Percentiles rank a stretch among this genome's conserved stretches.
These are phyloP conservation scores for Listronotus bonariensis DNA, from an alignment of 1,140 invertebrate genomes.

Conservation along the genomic window DNA sequence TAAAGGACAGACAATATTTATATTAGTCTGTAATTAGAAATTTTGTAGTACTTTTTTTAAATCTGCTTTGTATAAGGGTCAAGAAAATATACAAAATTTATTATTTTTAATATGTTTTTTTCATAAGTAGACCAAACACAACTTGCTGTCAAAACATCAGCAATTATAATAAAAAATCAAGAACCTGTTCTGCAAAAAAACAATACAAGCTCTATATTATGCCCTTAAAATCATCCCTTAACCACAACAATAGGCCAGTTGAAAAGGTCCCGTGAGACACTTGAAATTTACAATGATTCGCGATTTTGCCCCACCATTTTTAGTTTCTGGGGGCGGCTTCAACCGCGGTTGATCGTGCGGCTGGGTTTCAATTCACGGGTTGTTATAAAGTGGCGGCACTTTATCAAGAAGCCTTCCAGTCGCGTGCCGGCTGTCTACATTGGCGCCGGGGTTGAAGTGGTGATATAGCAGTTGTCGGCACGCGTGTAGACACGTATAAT, in stretches of 20 bases:
- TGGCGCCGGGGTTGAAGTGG: neutral
- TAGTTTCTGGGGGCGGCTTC: constrained; percentile 17
- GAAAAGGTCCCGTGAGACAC: constrained; percentile 18
- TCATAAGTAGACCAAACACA: too few relatives aligned
- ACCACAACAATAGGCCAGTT: constrained; percentile 6
- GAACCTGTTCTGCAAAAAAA: too few relatives aligned
- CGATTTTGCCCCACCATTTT: constrained; percentile 3
- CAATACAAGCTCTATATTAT: too few relatives aligned
- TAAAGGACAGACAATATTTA: too few relatives aligned
- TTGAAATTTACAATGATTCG: constrained; percentile 19
- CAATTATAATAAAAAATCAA: too few relatives aligned
- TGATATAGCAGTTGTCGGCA: constrained; percentile 6
- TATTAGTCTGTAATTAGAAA: too few relatives aligned
- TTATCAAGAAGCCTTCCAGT: constrained; percentile 36
- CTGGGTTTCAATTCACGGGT: constrained; percentile 9
- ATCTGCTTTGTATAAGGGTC: too few relatives aligned
- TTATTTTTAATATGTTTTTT: too few relatives aligned
- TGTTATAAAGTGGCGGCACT: constrained; percentile 40
- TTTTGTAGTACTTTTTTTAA: too few relatives aligned
- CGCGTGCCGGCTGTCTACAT: constrained; percentile 26
- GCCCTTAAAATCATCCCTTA: neutral
- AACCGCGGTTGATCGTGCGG: constrained; percentile 24
- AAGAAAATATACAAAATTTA: too few relatives aligned
- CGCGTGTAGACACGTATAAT: too few relatives aligned
- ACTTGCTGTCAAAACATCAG: too few relatives aligned